Evolutionary conservation across 1,140 invertebrate genomes (phyloP).

Genomic region (Diploscapter pachys): DNA sequence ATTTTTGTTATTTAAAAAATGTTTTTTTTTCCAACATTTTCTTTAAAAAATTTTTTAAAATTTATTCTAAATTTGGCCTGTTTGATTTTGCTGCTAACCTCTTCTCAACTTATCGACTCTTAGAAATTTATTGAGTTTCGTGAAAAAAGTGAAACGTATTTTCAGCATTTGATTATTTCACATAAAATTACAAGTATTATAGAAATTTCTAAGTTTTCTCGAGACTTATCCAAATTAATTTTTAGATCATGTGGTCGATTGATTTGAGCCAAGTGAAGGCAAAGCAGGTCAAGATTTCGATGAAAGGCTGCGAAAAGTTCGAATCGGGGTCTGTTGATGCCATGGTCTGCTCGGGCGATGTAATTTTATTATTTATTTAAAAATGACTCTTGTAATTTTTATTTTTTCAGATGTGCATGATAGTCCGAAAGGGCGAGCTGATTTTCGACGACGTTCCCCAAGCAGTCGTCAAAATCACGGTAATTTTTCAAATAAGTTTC

Average conservation of each 20-base stretch:
- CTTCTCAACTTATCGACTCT: too few relatives aligned
- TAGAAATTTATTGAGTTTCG: too few relatives aligned
- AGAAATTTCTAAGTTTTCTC: too few relatives aligned
- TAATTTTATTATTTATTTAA: background rate
- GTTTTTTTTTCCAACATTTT: background rate
- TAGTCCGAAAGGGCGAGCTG: constrained; percentile 5
- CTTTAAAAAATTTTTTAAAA: background rate
- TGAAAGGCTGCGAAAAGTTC: constrained; percentile 14
- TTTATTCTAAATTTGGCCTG: too few relatives aligned
- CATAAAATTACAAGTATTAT: too few relatives aligned
- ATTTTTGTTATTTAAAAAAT: background rate
- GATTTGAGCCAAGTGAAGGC: constrained; percentile 38
- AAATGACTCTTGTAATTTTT: background rate
- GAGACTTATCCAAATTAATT: background rate
- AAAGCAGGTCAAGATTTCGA: constrained; percentile 11
- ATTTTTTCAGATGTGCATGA: constrained; percentile 22
- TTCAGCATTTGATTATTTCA: too few relatives aligned
- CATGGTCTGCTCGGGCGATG: constrained; percentile 20
- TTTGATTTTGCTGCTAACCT: too few relatives aligned
- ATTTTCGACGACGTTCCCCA: constrained; percentile 8
- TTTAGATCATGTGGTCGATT: constrained; percentile 60
- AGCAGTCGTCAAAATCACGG: constrained; percentile 21
- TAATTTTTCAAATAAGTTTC: background rate
- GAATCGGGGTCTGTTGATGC: background rate
- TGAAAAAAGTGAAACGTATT: too few relatives aligned